Evolutionary conservation across 1,140 invertebrate species (phyloP), one percentile per base, ranked within the genome.

Genomic region (Pissodes strobi): DNA sequence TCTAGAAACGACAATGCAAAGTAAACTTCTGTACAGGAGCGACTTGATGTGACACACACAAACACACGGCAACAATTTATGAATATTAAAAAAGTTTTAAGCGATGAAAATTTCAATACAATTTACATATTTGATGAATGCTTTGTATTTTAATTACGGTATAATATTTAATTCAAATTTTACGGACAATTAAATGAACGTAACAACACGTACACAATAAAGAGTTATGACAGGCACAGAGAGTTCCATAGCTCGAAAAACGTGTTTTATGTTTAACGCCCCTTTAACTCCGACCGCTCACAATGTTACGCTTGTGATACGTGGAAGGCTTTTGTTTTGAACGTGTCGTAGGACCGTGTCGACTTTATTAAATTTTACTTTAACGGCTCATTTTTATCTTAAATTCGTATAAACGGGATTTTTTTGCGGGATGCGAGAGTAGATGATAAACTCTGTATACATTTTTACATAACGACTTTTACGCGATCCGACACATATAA

Each of bases 61-160:
- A 10, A 71, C 67, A 69, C 58, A 66, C 57, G 60, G 68, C 68
- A 69, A 60, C 37, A 34, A 25, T 43, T 57, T 72, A 71, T 74
- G 71, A 69, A 72, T 74, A 74, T 73, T 73, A 73, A 76, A 76
- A 75, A 76, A 74, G 58, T 73, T 59, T 74, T 69, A 69, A 69
- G 69, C 75, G 74, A 70, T 69, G 70, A 75, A 77, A 75, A 71
- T 76, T 75, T 72, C 70, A 74, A 73, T 71, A 71, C 72, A 70
- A 76, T 76, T 74, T 74, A 56, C 74, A 77, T 77, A 75, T 74
- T 75, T 74, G 74, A 77, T 76, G 75, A 73, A 69, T 51, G 75
- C 74, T 76, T 76, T 76, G 75, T 76, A 72, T 76, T 76, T 75
- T 76, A 76, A 76, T 76, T 75, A 71, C 70, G 67, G 69, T 73